Evolutionary conservation across 2,113 vertebrate genomes (phyloP), one percentile per base, ranked within the genome.

Genomic region (Corythoichthys haematopterus): DNA sequence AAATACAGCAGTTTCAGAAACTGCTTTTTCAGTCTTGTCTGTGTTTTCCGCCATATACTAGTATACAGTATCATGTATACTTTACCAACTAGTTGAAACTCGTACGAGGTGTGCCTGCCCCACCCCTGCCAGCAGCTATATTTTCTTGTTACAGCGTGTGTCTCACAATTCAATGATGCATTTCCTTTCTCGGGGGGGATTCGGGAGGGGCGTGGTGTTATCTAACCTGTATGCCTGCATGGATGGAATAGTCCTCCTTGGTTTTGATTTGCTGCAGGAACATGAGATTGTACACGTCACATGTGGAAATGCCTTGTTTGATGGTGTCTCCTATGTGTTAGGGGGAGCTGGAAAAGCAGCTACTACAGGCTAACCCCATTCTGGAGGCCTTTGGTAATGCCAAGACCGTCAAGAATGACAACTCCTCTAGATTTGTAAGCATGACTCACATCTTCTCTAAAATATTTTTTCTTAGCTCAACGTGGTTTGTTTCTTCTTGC

Each of bases 361-460:
- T 99, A 79, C 94, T 99, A 28, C 97, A 99, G 88, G 97, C 97
- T 40, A 99, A 99, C 76, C 97, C 97, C 12, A 98, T 99, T 78
- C 93, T 99, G 70, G 97, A 99, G 87, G 97, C 97, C 74, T 99
- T 99, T 14, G 97, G 96, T 68, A 99, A 99, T 0, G 97, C 95
- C 64, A 99, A 99, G 87, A 99, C 97, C 0, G 96, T 98, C 79
- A 99, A 99, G 92, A 99, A 99, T 0, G 97, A 99, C 90, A 99
- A 98, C 90, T 99, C 97, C 1, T 99, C 97, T 1, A 90, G 97
- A 92, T 99, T 99, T 0, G 97, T 99, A 93, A 56, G 65, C 33
- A n/a, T 66, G 51, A n/a, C 64, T 43, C n/a, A 3, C 50, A 38
- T 36, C 7, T 48, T 47, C 2, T 45, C 8, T 33, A 33, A 40